Conservation (phyloP, 2,113 vertebrate genomes). For the Hippopotamus amphibius region DNA sequence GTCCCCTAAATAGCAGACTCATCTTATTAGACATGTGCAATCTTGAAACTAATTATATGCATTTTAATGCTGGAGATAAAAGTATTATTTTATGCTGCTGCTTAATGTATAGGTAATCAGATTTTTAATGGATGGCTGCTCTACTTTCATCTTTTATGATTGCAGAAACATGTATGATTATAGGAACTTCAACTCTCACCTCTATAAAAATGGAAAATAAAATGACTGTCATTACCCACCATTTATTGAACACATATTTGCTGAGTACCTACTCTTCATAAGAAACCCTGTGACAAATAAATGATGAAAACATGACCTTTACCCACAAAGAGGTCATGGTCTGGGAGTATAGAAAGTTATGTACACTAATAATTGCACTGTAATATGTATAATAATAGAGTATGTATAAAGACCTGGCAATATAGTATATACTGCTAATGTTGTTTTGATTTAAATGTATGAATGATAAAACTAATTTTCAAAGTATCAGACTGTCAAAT, state of each 20-base stretch:
- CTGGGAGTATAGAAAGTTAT: background rate
- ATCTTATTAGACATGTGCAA: slow-evolving; percentile 63
- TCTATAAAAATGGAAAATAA: background rate
- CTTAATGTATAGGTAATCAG: slow-evolving; percentile 62
- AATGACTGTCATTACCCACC: background rate
- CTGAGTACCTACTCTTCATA: background rate
- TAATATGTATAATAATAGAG: background rate
- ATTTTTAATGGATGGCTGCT: slow-evolving; percentile 51
- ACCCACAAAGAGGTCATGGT: background rate
- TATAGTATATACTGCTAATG: background rate
- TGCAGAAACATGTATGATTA: background rate
- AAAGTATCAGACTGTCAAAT: background rate
- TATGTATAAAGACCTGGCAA: background rate
- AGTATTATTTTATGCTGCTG: slow-evolving; percentile 51
- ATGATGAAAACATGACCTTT: background rate
- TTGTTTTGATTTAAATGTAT: background rate
- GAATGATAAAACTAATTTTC: slow-evolving; percentile 27
- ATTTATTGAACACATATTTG: slow-evolving; percentile 30
- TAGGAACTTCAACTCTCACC: background rate
- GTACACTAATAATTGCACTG: background rate
- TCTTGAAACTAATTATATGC: slow-evolving; percentile 75
- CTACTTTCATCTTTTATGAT: background rate
- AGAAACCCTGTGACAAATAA: background rate
- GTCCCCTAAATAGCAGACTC: slow-evolving; percentile 67
- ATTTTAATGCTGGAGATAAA: slow-evolving; percentile 73